Conservation (phyloP, 2,797 vertebrate genomes). For the Rhabdomys pumilio region DNA sequence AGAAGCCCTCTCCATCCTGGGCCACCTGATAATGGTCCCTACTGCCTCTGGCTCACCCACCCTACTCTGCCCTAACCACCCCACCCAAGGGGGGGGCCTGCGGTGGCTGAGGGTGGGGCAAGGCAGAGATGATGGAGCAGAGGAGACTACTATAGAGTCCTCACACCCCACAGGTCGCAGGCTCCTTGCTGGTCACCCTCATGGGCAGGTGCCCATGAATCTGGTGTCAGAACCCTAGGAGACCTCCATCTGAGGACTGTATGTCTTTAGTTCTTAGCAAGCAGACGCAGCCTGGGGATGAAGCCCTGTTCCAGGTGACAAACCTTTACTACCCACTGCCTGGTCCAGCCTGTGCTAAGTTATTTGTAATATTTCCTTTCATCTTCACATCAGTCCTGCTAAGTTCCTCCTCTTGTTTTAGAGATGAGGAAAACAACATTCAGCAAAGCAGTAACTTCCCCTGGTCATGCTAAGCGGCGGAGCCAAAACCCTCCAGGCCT, state of each 20-base stretch:
- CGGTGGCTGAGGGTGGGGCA: not conserved
- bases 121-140: not conserved
- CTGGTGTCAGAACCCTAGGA: not conserved
- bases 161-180: not conserved
- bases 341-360: accelerated
- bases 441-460: not conserved
- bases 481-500: not conserved
- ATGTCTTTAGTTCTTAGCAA: not conserved
- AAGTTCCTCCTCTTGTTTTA: not conserved
- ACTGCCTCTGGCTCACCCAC: not conserved
- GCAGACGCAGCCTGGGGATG: not conserved
- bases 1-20: constrained; percentile 27
- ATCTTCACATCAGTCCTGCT: not conserved
- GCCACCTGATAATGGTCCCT: constrained; percentile 60
- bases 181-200: not conserved
- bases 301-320: not conserved
- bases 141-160: not conserved
- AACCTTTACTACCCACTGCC: not conserved
- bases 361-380: not conserved
- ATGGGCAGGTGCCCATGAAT: not conserved
- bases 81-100: constrained; percentile 62
- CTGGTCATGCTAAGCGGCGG: not conserved
- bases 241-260: accelerated
- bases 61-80: constrained; percentile 50
- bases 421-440: not conserved